These are phyloP conservation scores for Rhabdophis nuchalis DNA, from an alignment of 2,797 vertebrate species.

Conservation along the genomic window DNA sequence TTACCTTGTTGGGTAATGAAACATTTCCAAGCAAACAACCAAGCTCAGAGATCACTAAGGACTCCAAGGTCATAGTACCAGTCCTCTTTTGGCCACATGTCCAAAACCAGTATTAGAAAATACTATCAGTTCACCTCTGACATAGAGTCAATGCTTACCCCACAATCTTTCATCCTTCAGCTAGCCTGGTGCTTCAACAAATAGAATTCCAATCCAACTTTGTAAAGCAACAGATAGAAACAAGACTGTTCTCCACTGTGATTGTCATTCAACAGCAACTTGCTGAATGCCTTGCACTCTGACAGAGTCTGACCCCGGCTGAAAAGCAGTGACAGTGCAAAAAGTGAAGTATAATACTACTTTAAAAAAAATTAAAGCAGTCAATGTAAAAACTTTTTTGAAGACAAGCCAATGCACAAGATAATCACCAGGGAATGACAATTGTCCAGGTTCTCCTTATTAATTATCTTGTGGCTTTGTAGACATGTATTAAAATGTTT, in stretches of 20 bases:
- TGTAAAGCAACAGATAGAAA: neutral
- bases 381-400: neutral
- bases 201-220: neutral
- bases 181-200: neutral
- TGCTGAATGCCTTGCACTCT: neutral
- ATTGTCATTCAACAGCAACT: neutral
- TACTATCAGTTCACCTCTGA: neutral
- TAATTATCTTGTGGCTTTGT: constrained; percentile 51
- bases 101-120: neutral
- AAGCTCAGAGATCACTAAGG: neutral
- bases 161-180: neutral
- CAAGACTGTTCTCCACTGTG: neutral
- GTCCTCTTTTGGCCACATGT: neutral
- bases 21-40: neutral
- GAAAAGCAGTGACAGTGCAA: neutral
- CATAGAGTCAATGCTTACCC: neutral
- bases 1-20: neutral
- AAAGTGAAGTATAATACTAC: neutral
- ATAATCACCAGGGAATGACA: neutral
- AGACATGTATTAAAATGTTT: constrained; percentile 30
- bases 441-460: constrained; percentile 1
- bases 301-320: neutral
- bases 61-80: neutral
- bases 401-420: neutral
- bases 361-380: neutral